Percentiles rank a stretch among this genome's conserved stretches.
These are phyloP conservation scores for Chinchilla lanigera DNA, from an alignment of 2,113 vertebrate genomes.

Conservation along the genomic window DNA sequence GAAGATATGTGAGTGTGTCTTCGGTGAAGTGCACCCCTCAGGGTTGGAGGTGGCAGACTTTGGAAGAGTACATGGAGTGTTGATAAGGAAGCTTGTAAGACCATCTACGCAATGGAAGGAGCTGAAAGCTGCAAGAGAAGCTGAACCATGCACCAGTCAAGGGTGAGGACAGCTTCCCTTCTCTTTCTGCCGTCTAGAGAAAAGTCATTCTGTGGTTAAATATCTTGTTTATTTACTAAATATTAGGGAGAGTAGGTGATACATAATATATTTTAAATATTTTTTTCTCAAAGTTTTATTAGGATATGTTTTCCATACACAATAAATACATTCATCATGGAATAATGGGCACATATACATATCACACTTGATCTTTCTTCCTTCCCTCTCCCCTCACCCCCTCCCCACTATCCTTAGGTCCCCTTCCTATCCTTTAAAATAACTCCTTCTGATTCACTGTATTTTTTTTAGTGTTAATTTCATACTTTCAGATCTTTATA, in stretches of 20 bases:
- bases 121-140: not conserved
- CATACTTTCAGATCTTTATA: not conserved
- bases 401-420: not conserved
- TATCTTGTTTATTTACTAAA: not conserved
- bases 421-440: not conserved
- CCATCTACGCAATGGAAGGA: accelerated
- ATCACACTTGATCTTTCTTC: not conserved
- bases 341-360: not conserved
- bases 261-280: not conserved
- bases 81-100: no score
- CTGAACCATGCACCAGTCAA: not conserved
- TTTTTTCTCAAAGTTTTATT: not conserved
- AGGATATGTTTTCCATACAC: not conserved
- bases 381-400: not conserved
- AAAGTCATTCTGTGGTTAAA: not conserved
- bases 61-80: not conserved
- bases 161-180: not conserved
- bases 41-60: not conserved
- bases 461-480: not conserved
- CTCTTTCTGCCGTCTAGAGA: not conserved
- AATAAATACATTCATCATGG: not conserved
- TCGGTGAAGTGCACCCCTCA: not conserved
- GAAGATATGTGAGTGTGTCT: not conserved
- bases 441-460: not conserved
- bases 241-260: not conserved